Base-by-base conservation (phyloP, 2,113 vertebrate species). In the Bombycilla garrulus region DNA sequence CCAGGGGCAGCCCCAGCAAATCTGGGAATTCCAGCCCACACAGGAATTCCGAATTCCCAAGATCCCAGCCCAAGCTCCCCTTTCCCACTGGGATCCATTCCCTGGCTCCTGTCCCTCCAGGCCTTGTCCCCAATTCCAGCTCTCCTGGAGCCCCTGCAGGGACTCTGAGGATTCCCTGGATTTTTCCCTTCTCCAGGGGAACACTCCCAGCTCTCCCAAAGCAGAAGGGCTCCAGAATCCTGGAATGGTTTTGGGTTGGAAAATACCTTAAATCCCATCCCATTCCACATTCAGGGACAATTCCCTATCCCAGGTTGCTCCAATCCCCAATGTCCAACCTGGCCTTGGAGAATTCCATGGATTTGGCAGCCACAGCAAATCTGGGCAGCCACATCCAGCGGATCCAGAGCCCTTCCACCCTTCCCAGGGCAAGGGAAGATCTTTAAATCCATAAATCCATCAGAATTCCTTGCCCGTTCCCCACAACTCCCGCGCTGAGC, bases 351-450 rank as follows among this genome's bases (percentile, higher is more conserved):
- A 67, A 47, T 74, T n/a, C 82, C 70, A 20, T 23, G 51, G 42
- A 25, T 66, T 72, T 54, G 16, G 21, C 25, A 26, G 20, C 53
- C 45, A 17, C 84, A 38, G 56, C 40, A 17, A 2, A 12, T 70
- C 72, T 3, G 10, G 26, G 1, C 29, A 28, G 1, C 10, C 40
- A 16, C 4, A 0, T 38, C 38, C 33, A 25, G 61, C 1, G 1
- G n/a, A 72, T 42, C n/a, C 29, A 12, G 18, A 82, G 31, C 38
- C 44, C 7, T 54, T n/a, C 48, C 33, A 4, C 28, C 23, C 22
- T 45, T 57, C 71, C 44, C 28, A 25, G 5, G 21, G 2, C 1
- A 0, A 40, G 9, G n/a, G 44, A 40, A 70, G 40, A 36, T 2
- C 0, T 51, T 72, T 25, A 22, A 86, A 36, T 36, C 31, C 48